Base-by-base conservation (phyloP, 2,888 invertebrate species). In the Microctonus hyperodae region DNA sequence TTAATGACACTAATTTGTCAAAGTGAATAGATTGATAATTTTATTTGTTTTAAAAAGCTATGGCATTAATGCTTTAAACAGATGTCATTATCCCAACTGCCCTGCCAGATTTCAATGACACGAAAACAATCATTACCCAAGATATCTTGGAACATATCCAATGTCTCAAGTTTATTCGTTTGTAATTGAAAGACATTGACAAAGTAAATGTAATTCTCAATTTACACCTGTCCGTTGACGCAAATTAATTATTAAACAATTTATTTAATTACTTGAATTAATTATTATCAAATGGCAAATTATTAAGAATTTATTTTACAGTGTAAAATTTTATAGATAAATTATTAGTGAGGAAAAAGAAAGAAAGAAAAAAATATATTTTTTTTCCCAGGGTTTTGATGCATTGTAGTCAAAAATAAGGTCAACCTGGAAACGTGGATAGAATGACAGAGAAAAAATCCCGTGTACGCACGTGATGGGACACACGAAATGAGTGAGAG, bases 91-190 rank as follows among this genome's bases (percentile, higher is more conserved):
- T 44, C 44, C 16, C 16, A 7, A n/a, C n/a, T 23, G 51, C 51
- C n/a, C 51, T 58, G 58, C 58, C 58, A 58, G 58, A 44, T 60
- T 44, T 31, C 40, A 60, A 60, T 60, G 59, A 48, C 59, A 60
- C 28, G 55, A 55, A 55, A 33, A 55, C 25, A 44, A 60, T 48
- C 16, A 25, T 60, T 60, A 40, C 59, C 25, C 48, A 60, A 60
- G 59, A 44, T 48, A 44, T 20, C 48, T 40, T 60, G 59, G 59
- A 48, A 20, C 28, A 10, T 16, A 28, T 11, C 59, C 48, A 60
- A 44, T 44, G 48, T 28, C 25, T 25, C 44, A 16, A 31, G 22
- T 31, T 16, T 55, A 55, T 55, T 16, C 28, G 13, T 25, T n/a
- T 31, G 28, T 28, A 31, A n/a, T n/a, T 28, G 16, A 31, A 53